phyloP scores from a whole-genome alignment of 2,888 invertebrate species.

The Netelia inedita region DNA sequence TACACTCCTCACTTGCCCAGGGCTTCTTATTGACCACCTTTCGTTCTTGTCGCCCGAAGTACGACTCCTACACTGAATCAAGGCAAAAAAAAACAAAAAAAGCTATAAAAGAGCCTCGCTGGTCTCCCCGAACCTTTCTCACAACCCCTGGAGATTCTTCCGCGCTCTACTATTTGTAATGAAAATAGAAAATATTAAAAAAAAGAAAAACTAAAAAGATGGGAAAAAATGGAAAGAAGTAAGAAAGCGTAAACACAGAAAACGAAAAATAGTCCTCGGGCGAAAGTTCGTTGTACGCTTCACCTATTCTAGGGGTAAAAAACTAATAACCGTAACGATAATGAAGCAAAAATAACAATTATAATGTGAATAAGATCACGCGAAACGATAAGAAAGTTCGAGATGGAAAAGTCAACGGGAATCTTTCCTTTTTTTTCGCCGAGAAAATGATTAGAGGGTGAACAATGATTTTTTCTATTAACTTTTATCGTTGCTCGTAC shows the following conservation, averaged over 20 bases:
- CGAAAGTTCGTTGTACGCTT: neutral
- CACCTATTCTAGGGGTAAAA: neutral
- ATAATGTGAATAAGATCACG: neutral
- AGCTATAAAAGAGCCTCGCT: constrained; percentile 16
- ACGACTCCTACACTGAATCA: too few relatives aligned
- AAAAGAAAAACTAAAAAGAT: neutral
- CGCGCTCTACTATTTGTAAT: too few relatives aligned
- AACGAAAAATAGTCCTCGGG: neutral
- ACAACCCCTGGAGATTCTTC: too few relatives aligned
- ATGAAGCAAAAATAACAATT: constrained; percentile 4
- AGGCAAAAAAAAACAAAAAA: neutral
- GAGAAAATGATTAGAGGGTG: constrained; percentile 9
- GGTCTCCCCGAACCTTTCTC: neutral
- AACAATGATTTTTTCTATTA: neutral
- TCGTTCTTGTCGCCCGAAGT: neutral
- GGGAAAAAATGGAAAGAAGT: neutral
- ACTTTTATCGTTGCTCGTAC: constrained; percentile 1
- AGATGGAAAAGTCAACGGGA: neutral
- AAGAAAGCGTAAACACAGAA: neutral
- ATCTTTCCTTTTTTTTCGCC: neutral
- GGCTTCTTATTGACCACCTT: constrained; percentile 19
- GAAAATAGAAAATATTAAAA: neutral
- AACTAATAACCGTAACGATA: constrained; percentile 32
- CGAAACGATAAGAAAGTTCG: neutral
- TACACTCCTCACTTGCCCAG: constrained; percentile 13